Evolutionary conservation across 2,888 invertebrate species (phyloP).

Genomic region (Andrena trimmerana): DNA sequence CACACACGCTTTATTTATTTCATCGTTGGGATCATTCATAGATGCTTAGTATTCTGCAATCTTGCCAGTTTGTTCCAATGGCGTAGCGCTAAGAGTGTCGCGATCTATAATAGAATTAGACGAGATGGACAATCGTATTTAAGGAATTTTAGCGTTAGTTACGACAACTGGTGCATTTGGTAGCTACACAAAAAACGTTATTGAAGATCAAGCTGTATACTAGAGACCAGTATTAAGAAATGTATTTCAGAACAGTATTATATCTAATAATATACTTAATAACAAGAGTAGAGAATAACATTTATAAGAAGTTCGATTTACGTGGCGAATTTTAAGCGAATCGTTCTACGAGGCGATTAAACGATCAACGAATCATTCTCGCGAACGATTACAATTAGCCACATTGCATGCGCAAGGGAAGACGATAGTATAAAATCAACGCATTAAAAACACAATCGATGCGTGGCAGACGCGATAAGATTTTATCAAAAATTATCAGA

Average conservation of each 20-base stretch:
- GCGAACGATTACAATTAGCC: conserved; percentile 24
- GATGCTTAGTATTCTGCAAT: conserved; percentile 50
- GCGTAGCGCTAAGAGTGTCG: conserved; percentile 27
- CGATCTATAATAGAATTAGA: conserved; percentile 50
- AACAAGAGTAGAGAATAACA: conserved; percentile 53
- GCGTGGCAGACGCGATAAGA: neutral
- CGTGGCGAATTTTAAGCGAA: conserved; percentile 21
- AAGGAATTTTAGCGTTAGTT: conserved; percentile 19
- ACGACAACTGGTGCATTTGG: conserved; percentile 42
- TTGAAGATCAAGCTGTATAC: conserved; percentile 68
- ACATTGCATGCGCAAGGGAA: neutral
- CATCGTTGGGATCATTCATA: conserved; percentile 53
- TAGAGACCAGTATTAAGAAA: conserved; percentile 83
- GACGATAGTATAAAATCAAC: neutral
- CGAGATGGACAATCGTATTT: conserved; percentile 23
- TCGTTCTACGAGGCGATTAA: conserved; percentile 4
- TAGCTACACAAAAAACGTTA: conserved; percentile 21
- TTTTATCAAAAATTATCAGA: neutral
- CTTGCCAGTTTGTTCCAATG: conserved; percentile 53
- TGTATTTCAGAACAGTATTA: conserved; percentile 82
- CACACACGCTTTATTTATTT: conserved; percentile 70
- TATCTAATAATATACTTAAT: conserved; percentile 66
- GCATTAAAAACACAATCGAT: neutral
- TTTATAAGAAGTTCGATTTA: conserved; percentile 24
- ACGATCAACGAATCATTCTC: conserved; percentile 1